Evolutionary conservation across 1,140 invertebrate genomes (phyloP).

Genomic region (Oppia nitens): DNA sequence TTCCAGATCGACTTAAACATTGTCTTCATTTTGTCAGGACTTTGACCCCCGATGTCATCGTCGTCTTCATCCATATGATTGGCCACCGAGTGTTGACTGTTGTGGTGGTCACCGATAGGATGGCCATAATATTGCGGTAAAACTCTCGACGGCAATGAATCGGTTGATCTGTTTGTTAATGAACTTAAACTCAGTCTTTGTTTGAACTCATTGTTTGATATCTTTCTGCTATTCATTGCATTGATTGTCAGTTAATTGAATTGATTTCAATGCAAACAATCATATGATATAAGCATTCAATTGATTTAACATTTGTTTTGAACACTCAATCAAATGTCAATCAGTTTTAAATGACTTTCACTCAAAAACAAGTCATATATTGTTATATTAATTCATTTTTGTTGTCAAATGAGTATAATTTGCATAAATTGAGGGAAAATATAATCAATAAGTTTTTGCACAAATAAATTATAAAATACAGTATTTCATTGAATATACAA

Average conservation of each 20-base stretch:
- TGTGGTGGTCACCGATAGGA: not conserved
- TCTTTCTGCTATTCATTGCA: not conserved
- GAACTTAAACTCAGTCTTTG: not conserved
- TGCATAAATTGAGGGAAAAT: no score
- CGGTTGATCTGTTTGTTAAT: not conserved
- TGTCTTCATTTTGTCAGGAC: slow-evolving; percentile 52
- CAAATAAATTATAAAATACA: no score
- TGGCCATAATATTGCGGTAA: not conserved
- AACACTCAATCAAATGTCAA: no score
- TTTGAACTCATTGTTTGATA: not conserved
- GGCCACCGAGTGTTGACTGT: not conserved
- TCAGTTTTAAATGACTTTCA: no score
- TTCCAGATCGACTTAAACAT: slow-evolving; percentile 69
- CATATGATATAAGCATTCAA: no score
- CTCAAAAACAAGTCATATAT: no score
- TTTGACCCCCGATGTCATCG: not conserved
- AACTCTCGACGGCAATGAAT: not conserved
- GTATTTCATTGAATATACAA: no score
- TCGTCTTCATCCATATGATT: not conserved
- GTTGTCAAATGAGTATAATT: no score
- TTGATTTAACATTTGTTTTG: no score
- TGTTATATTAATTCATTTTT: no score
- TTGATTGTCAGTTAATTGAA: not conserved
- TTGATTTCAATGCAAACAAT: not conserved
- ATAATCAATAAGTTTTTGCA: no score